A percentile compares a stretch with the other conserved stretches of the same genome.
phyloP scores from a whole-genome alignment of 2,888 invertebrate genomes.

The Coronaproctus castanopsis region DNA sequence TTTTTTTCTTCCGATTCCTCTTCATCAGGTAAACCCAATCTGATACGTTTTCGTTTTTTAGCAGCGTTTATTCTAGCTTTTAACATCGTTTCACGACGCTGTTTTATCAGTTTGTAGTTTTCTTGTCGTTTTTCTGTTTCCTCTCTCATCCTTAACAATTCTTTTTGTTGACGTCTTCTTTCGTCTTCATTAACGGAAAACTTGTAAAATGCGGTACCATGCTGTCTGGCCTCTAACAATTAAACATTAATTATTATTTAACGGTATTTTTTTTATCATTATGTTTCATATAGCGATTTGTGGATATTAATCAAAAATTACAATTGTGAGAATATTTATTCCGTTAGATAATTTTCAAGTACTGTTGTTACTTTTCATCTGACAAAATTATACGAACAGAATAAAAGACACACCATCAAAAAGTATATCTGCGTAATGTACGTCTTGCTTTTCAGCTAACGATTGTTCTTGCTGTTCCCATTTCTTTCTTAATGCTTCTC shows the following conservation, averaged over 20 bases:
- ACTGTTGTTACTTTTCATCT: too few species aligned
- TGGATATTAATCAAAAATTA: too few species aligned
- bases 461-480: constrained; percentile 73
- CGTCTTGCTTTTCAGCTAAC: constrained; percentile 45
- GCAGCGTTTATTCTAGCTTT: constrained; percentile 51
- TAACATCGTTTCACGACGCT: constrained; percentile 38
- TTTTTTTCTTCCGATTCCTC: constrained; percentile 19
- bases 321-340: too few species aligned
- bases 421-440: constrained; percentile 81
- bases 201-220: constrained; percentile 79
- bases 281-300: too few species aligned
- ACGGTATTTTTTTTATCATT: too few species aligned
- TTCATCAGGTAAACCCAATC: constrained; percentile 49
- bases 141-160: constrained; percentile 44
- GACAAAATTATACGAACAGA: too few species aligned
- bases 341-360: too few species aligned
- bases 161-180: constrained; percentile 59
- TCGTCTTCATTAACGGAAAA: constrained; percentile 70
- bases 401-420: constrained; percentile 64
- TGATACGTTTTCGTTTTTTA: constrained; percentile 45
- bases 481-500: constrained; percentile 52
- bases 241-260: constrained; percentile 11
- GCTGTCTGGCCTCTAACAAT: constrained; percentile 62
- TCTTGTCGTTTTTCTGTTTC: constrained; percentile 46
- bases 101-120: not conserved